Evolutionary conservation across 2,113 vertebrate species (phyloP), one percentile per base, ranked within the genome.

Genomic region (Corythornis madagascariensis): DNA sequence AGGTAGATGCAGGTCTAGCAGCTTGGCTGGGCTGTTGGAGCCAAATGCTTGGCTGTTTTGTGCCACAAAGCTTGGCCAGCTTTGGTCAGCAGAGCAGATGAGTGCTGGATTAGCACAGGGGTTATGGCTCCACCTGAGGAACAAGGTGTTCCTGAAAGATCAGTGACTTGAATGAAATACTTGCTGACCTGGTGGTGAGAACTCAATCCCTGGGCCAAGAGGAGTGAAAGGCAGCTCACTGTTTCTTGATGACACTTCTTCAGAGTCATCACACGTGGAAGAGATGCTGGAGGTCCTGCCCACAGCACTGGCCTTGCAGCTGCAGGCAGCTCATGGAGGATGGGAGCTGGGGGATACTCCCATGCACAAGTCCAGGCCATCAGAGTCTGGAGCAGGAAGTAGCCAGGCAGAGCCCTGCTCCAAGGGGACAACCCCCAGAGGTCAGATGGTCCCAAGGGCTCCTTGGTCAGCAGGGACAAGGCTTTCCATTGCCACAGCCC

Each of bases 91-190:
- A 38, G 81, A 21, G 14, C 31, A 42, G 28, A 45, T 43, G 48
- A 16, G 60, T 24, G 52, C 70, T 43, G 15, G 43, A 55, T 33
- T 13, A 15, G 28, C 7, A 5, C 0, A 1, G 52, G 5, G 22
- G 6, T 17, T 15, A 13, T 18, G 61, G 56, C 10, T 81, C 24
- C 60, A 20, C 8, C 3, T 15, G 52, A 25, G 56, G 45, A 79
- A 13, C 56, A 24, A 1, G 0, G 0, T 0, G 0, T 20, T 86
- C 72, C 67, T 73, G 28, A n/a, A 2, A 38, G 52, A 22, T 29
- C 70, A 59, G 57, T n/a, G 71, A 9, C 24, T 3, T 29, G 33
- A 53, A 63, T 29, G 33, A 57, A 63, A 42, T 25, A 18, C 9
- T 22, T 35, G 31, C 56, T 92, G 50, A 22, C 20, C 33, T 16